Percentiles rank a stretch among this genome's conserved stretches.
Conservation (phyloP, 2,888 invertebrate genomes). For the Lampropteryx suffumata region DNA sequence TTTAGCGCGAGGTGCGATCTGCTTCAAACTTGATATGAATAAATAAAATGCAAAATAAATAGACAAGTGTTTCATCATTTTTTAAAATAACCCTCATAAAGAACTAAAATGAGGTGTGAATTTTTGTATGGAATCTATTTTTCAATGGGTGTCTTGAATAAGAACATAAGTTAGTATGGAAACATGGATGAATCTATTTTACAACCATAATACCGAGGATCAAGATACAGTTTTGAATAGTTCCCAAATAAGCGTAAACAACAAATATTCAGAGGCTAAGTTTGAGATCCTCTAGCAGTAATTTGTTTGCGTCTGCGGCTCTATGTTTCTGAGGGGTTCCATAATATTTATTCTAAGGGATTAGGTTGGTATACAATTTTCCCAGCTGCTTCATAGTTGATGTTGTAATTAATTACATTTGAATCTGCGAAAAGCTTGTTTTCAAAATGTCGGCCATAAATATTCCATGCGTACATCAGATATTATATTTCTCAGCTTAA, state of each 20-base stretch:
- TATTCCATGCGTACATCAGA: too few relatives aligned
- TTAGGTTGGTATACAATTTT: constrained; percentile 53
- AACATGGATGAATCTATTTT: not conserved
- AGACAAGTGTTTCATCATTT: too few relatives aligned
- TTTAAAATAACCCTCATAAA: too few relatives aligned
- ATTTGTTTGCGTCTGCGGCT: constrained; percentile 63
- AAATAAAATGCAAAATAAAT: too few relatives aligned
- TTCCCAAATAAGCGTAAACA: constrained; percentile 41
- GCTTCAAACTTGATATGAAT: too few relatives aligned
- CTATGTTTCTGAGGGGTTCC: constrained; percentile 52
- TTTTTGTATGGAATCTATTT: too few relatives aligned
- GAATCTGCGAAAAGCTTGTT: not conserved
- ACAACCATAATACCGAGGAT: constrained; percentile 1
- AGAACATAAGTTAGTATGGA: too few relatives aligned
- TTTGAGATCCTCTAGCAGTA: constrained; percentile 60
- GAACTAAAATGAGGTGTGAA: too few relatives aligned
- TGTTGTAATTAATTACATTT: constrained; percentile 41
- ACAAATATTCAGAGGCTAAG: constrained; percentile 52
- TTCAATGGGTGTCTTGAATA: too few relatives aligned
- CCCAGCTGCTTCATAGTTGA: constrained; percentile 45
- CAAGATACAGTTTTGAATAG: constrained; percentile 39
- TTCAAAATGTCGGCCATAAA: too few relatives aligned
- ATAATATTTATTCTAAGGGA: constrained; percentile 67
- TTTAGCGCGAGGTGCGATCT: too few relatives aligned
- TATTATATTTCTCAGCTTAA: too few relatives aligned